Evolutionary conservation across 2,888 invertebrate genomes (phyloP).

Genomic region (Morpho helenor): DNA sequence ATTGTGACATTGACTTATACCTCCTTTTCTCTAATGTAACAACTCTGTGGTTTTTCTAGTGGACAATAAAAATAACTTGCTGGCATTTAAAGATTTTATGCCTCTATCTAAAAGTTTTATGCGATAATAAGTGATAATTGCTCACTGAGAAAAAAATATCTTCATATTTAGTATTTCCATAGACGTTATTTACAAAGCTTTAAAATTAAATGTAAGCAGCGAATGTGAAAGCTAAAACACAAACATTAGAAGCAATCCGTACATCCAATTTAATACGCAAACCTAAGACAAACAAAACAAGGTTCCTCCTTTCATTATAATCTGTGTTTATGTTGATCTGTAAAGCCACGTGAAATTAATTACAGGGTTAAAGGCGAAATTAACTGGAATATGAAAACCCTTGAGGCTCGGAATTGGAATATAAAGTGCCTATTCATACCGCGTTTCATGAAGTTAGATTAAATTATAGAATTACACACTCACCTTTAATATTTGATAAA

Average conservation of each 20-base stretch:
- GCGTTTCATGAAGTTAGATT: slow-evolving; percentile 11
- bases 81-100: too few species aligned
- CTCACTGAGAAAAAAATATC: too few species aligned
- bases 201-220: slow-evolving; percentile 6
- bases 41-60: too few species aligned
- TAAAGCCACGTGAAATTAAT: slow-evolving; percentile 45
- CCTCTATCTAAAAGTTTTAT: too few species aligned
- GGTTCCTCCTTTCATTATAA: slow-evolving; percentile 40
- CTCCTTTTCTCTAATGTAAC: too few species aligned
- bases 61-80: too few species aligned
- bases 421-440: slow-evolving; percentile 13
- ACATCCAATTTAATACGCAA: slow-evolving; percentile 29
- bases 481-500: slow-evolving; percentile 6
- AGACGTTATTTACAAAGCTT: slow-evolving; percentile 2
- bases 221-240: slow-evolving; percentile 16
- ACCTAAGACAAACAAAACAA: slow-evolving; percentile 35
- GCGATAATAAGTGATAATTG: too few species aligned
- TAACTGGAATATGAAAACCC: slow-evolving; percentile 33
- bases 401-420: slow-evolving; percentile 17
- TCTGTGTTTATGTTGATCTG: slow-evolving; percentile 41
- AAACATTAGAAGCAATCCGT: slow-evolving; percentile 27
- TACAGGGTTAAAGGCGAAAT: slow-evolving; percentile 37
- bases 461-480: slow-evolving; percentile 5
- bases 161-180: too few species aligned
- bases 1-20: too few species aligned